Conservation (phyloP, 2,888 invertebrate genomes). For the Hoplodrina blanda region DNA sequence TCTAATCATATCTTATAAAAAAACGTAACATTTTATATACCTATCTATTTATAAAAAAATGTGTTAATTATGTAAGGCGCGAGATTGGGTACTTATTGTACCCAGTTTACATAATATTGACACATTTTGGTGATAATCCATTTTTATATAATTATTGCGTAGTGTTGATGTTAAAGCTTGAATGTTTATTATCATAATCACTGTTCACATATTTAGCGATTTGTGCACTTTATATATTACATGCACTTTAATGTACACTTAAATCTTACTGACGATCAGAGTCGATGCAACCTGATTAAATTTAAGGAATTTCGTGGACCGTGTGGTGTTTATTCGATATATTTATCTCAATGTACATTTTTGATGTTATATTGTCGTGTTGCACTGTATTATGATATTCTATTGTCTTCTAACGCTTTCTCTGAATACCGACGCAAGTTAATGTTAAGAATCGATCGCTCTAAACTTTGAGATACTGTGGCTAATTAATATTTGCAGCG, state of each 20-base stretch:
- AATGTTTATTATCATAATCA: slow-evolving; percentile 51
- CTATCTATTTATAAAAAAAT: slow-evolving; percentile 63
- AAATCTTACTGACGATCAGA: slow-evolving; percentile 70
- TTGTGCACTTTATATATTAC: slow-evolving; percentile 58
- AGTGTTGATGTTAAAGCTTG: slow-evolving; percentile 57
- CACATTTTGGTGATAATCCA: slow-evolving; percentile 71
- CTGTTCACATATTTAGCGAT: slow-evolving; percentile 54
- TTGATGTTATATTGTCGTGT: slow-evolving; percentile 73
- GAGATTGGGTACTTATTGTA: slow-evolving; percentile 82
- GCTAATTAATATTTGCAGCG: neutral
- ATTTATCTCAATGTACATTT: slow-evolving; percentile 55
- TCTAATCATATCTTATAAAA: slow-evolving; percentile 1
- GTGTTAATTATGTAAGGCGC: slow-evolving; percentile 83
- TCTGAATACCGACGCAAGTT: slow-evolving; percentile 82
- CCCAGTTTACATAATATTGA: slow-evolving; percentile 80
- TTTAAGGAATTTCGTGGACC: slow-evolving; percentile 69
- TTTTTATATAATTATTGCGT: slow-evolving; percentile 39
- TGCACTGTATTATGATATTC: slow-evolving; percentile 61
- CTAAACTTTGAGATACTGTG: slow-evolving; percentile 42
- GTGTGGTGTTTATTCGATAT: slow-evolving; percentile 60
- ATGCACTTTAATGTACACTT: slow-evolving; percentile 48
- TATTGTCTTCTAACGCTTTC: slow-evolving; percentile 59
- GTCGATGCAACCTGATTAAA: slow-evolving; percentile 84
- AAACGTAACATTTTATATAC: neutral
- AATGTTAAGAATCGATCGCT: slow-evolving; percentile 62